Base-by-base conservation (phyloP, 2,113 vertebrate genomes). In the Melospiza georgiana region DNA sequence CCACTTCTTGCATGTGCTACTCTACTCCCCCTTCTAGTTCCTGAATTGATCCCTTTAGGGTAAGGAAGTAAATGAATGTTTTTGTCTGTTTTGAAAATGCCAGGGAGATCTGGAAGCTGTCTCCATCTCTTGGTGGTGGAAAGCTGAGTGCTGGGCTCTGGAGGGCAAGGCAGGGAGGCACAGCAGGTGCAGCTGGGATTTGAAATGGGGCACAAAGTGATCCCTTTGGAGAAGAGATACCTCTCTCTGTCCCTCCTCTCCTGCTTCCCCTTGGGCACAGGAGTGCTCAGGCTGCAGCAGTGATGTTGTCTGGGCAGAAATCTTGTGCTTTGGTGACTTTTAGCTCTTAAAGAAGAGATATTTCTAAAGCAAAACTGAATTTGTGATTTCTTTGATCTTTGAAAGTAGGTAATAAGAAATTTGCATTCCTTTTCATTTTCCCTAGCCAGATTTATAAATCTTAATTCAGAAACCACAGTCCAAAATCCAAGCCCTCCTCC, bases 181-280 rank as follows among this genome's bases (percentile, higher is more conserved):
- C 15, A 84, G 65, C 37, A 62, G 31, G 9, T 73, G 58, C 71
- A 65, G 9, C 49, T 48, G 58, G 78, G 30, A 15, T 80, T 79
- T 73, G 67, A 59, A 57, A 49, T 49, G 3, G 3, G 39, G 11
- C 23, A 3, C 0, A 0, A 41, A 74, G 10, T 1, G 76, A 62
- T 81, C 21, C 41, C 46, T 66, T 43, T 37, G 84, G 65, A 55
- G 76, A 20, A 33, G 63, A 83, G n/a, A 6, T 41, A 41, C 22
- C 10, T 35, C 39, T 61, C 14, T 4, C 51, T 10, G 2, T 22
- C 21, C 21, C 22, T 67, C 15, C 10, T 4, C 31, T 48, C 14
- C 35, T 58, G 37, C 49, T 66, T 46, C 44, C 55, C 33, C 12
- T 23, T 18, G 44, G 19, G 24, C 31, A 5, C 30, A 51, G 17